Evolutionary conservation across 1,140 invertebrate species (phyloP).

Genomic region (Thaumetopoea pityocampa): DNA sequence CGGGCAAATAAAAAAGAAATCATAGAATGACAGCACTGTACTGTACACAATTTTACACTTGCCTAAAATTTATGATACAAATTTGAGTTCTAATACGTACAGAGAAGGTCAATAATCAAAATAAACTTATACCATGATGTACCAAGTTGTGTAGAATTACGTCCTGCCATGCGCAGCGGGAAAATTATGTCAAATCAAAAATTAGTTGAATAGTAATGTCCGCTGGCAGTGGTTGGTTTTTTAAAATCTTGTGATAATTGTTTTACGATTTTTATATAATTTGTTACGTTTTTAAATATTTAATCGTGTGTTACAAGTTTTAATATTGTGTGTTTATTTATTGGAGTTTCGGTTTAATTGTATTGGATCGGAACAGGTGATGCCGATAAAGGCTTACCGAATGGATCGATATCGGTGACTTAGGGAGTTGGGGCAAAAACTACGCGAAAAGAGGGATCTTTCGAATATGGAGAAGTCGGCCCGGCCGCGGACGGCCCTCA

Average conservation of each 20-base stretch:
- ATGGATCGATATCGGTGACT: slow-evolving; percentile 72
- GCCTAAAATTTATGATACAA: too few relatives aligned
- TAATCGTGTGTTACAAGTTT: slow-evolving; percentile 37
- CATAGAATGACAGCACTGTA: too few relatives aligned
- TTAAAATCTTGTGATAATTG: slow-evolving; percentile 30
- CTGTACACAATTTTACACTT: too few relatives aligned
- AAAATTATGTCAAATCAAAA: slow-evolving; percentile 30
- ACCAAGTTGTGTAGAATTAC: neutral
- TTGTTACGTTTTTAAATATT: slow-evolving; percentile 52
- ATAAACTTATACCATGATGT: neutral
- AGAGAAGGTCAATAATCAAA: neutral
- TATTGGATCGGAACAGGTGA: slow-evolving; percentile 47
- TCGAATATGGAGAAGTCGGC: slow-evolving; percentile 67
- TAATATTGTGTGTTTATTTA: slow-evolving; percentile 26
- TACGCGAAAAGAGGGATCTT: slow-evolving; percentile 37
- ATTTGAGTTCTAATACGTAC: too few relatives aligned
- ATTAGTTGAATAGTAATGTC: slow-evolving; percentile 62
- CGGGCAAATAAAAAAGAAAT: too few relatives aligned
- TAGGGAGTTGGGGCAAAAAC: slow-evolving; percentile 49
- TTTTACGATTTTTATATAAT: slow-evolving; percentile 70
- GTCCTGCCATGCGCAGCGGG: slow-evolving; percentile 16
- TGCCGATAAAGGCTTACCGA: slow-evolving; percentile 57
- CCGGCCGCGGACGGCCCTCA: slow-evolving; percentile 72
- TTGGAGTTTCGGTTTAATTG: slow-evolving; percentile 6
- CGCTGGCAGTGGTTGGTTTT: slow-evolving; percentile 45